phyloP scores from a whole-genome alignment of 2,888 invertebrate genomes.

The Tetrapedia diversipes region DNA sequence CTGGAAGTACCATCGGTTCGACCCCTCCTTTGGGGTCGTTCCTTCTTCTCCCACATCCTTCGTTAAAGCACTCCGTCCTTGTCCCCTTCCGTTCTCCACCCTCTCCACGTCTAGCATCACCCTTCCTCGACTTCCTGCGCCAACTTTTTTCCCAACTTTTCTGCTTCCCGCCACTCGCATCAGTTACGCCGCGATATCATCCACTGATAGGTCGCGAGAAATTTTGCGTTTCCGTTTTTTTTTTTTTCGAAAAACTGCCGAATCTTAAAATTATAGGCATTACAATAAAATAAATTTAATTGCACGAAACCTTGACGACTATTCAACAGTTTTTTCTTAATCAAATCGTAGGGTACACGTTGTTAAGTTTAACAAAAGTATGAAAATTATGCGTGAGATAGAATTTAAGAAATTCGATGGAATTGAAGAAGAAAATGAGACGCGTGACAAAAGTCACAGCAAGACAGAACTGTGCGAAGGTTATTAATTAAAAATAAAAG shows the following conservation, averaged over 20 bases:
- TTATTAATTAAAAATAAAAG: too few species aligned
- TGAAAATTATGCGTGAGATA: too few species aligned
- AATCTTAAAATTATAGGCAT: too few species aligned
- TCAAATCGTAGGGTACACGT: too few species aligned
- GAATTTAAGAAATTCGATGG: too few species aligned
- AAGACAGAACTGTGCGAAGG: too few species aligned
- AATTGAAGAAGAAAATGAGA: too few species aligned
- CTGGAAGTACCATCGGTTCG: slow-evolving; percentile 69
- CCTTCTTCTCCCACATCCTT: slow-evolving; percentile 57
- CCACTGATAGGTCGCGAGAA: slow-evolving; percentile 52
- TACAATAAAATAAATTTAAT: too few species aligned
- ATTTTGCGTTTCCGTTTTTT: slow-evolving; percentile 63
- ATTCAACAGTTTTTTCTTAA: too few species aligned
- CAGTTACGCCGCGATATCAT: slow-evolving; percentile 19
- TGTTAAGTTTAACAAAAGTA: too few species aligned
- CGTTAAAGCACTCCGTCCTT: slow-evolving; percentile 30
- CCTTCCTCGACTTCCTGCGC: slow-evolving; percentile 6
- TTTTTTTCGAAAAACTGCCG: slow-evolving; percentile 45
- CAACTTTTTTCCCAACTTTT: not conserved
- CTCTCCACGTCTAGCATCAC: not conserved
- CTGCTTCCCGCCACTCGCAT: slow-evolving; percentile 6
- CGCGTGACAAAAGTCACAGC: too few species aligned
- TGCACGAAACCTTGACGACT: too few species aligned
- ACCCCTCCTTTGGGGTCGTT: slow-evolving; percentile 50
- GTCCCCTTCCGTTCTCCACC: not conserved